A percentile compares a stretch with the other conserved stretches of the same genome.
Evolutionary conservation across 2,888 invertebrate genomes (phyloP).

Genomic region (Bombylius major): DNA sequence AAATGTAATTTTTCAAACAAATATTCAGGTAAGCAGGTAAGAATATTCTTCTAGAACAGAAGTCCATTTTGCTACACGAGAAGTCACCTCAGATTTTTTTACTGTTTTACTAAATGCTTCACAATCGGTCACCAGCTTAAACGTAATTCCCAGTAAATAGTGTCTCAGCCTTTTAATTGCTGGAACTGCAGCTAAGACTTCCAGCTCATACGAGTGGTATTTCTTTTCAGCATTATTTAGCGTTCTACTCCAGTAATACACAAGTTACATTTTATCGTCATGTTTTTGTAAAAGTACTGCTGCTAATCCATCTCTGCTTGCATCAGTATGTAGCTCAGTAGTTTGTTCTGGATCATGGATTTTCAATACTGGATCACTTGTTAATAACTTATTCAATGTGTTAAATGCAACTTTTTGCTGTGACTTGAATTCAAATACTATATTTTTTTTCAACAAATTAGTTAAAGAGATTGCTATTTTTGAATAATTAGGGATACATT

Average conservation of each 20-base stretch:
- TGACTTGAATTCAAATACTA: not conserved
- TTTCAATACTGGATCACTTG: not conserved
- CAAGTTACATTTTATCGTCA: not conserved
- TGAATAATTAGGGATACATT: slow-evolving; percentile 15
- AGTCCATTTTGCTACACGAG: slow-evolving; percentile 18
- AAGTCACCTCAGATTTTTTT: slow-evolving; percentile 18
- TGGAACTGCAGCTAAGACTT: not conserved
- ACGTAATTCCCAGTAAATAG: slow-evolving; percentile 20
- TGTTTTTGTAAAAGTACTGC: not conserved
- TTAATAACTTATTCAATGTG: not conserved
- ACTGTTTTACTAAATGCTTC: slow-evolving; percentile 20
- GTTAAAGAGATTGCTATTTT: not conserved
- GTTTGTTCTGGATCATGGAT: not conserved
- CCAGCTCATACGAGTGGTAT: not conserved
- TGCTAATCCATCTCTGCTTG: not conserved
- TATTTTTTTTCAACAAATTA: not conserved
- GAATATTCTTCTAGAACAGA: not conserved
- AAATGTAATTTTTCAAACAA: no score
- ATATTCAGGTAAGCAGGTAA: no score
- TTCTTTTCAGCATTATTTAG: not conserved
- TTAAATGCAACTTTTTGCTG: not conserved
- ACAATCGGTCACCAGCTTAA: slow-evolving; percentile 23
- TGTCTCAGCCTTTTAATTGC: slow-evolving; percentile 6
- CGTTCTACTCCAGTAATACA: slow-evolving; percentile 1
- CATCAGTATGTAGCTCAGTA: slow-evolving; percentile 6